Evolutionary conservation across 2,113 vertebrate species (phyloP).

Genomic region (Coryphaenoides rupestris): DNA sequence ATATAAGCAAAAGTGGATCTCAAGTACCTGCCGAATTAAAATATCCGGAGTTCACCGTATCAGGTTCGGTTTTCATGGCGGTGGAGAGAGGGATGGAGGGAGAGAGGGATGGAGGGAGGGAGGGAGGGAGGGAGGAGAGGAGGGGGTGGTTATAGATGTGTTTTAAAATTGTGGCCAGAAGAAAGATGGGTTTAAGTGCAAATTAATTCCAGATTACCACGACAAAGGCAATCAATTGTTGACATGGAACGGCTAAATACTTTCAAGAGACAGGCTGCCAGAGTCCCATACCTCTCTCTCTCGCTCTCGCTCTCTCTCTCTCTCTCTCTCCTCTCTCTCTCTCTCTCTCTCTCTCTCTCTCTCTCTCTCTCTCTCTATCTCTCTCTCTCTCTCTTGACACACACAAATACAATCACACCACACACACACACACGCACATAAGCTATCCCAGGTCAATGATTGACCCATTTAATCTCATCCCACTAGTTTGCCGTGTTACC

Average conservation of each 20-base stretch:
- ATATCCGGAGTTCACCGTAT: constrained; percentile 86
- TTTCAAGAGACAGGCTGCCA: constrained; percentile 76
- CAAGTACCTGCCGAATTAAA: constrained; percentile 92
- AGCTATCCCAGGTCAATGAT: no score
- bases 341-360: no score
- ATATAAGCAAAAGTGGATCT: constrained; percentile 65
- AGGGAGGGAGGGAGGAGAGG: constrained; percentile 66
- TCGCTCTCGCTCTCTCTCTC: no score
- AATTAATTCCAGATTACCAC: constrained; percentile 99
- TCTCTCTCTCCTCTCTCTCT: no score
- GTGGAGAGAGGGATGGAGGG: constrained; percentile 65
- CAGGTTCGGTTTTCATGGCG: constrained; percentile 85
- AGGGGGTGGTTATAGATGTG: constrained; percentile 87
- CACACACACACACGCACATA: no score
- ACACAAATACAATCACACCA: no score
- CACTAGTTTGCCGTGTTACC: no score
- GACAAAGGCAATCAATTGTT: constrained; percentile 95
- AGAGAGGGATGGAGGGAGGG: no score
- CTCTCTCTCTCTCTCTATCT: no score
- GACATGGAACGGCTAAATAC: constrained; percentile 86
- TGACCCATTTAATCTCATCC: no score
- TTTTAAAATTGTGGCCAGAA: constrained; percentile 95
- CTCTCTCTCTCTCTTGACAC: no score
- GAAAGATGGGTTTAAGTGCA: constrained; percentile 98
- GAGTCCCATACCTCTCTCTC: constrained; percentile 65